These are phyloP conservation scores for Nasalis larvatus DNA, from an alignment of 2,113 vertebrate genomes.

Conservation along the genomic window DNA sequence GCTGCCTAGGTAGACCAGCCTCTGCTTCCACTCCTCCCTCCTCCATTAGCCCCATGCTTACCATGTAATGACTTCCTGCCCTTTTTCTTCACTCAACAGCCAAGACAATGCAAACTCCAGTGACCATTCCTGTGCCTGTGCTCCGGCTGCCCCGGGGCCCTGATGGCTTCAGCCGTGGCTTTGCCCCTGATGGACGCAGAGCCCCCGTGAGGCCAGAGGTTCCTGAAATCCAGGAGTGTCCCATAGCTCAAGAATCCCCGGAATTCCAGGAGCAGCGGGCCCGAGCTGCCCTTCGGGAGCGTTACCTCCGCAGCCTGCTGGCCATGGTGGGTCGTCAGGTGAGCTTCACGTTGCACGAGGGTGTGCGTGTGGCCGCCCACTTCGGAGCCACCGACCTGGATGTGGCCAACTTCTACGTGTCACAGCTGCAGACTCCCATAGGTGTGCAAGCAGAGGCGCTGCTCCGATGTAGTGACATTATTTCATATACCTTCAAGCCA, in stretches of 20 bases:
- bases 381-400: conserved; percentile 92
- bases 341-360: conserved; percentile 87
- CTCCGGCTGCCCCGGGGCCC: conserved; percentile 78
- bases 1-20: not conserved
- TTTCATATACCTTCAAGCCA: conserved; percentile 87
- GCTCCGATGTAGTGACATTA: conserved; percentile 91
- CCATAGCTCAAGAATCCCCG: not conserved
- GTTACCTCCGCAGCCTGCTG: conserved; percentile 90
- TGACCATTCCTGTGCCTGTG: conserved; percentile 55
- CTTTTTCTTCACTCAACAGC: not conserved
- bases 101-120: conserved; percentile 41
- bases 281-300: conserved; percentile 86
- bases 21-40: not conserved
- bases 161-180: conserved; percentile 86
- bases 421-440: conserved; percentile 90
- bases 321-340: conserved; percentile 86
- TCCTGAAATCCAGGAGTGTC: not conserved
- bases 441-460: conserved; percentile 92
- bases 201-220: conserved; percentile 59
- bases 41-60: not conserved
- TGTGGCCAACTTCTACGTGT: conserved; percentile 92
- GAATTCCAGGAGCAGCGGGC: conserved; percentile 83
- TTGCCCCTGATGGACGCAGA: conserved; percentile 78
- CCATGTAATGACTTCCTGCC: not conserved
- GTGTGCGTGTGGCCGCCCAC: conserved; percentile 86